phyloP scores from a whole-genome alignment of 2,888 invertebrate species.

The Cremastinae sp. region DNA sequence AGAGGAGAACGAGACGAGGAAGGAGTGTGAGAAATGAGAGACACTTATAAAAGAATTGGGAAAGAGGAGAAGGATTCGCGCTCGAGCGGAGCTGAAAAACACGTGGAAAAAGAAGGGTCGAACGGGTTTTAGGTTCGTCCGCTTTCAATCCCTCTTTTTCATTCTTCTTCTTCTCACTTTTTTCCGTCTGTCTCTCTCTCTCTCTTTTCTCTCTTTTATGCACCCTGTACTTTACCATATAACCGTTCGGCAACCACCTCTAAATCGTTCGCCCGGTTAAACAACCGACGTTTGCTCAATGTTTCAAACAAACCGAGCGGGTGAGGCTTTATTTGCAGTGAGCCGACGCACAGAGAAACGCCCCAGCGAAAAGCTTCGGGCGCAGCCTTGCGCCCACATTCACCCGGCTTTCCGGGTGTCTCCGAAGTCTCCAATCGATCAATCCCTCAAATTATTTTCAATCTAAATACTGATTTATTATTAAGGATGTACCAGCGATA shows the following conservation, averaged over 20 bases:
- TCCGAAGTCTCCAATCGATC: background rate
- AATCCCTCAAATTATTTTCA: background rate
- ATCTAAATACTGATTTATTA: no score
- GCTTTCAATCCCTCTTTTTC: constrained; percentile 31
- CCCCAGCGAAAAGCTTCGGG: constrained; percentile 53
- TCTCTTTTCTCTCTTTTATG: constrained; percentile 29
- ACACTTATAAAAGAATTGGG: constrained; percentile 45
- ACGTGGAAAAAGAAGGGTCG: constrained; percentile 34
- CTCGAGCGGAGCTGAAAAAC: constrained; percentile 53
- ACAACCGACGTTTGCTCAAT: constrained; percentile 74
- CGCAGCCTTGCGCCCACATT: constrained; percentile 13
- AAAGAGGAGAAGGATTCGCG: constrained; percentile 41
- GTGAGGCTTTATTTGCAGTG: constrained; percentile 74
- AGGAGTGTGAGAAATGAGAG: constrained; percentile 48
- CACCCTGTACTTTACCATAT: constrained; percentile 54
- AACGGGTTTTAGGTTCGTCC: constrained; percentile 32
- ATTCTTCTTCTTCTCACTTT: constrained; percentile 31
- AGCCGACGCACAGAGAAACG: constrained; percentile 68
- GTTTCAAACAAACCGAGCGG: constrained; percentile 74
- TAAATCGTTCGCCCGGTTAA: constrained; percentile 70
- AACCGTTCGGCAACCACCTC: constrained; percentile 64
- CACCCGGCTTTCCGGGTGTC: background rate
- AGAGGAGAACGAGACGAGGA: background rate
- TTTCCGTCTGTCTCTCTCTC: constrained; percentile 27
- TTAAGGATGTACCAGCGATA: no score